Evolutionary conservation across 1,140 invertebrate genomes (phyloP).

Genomic region (Aphidius ervi): DNA sequence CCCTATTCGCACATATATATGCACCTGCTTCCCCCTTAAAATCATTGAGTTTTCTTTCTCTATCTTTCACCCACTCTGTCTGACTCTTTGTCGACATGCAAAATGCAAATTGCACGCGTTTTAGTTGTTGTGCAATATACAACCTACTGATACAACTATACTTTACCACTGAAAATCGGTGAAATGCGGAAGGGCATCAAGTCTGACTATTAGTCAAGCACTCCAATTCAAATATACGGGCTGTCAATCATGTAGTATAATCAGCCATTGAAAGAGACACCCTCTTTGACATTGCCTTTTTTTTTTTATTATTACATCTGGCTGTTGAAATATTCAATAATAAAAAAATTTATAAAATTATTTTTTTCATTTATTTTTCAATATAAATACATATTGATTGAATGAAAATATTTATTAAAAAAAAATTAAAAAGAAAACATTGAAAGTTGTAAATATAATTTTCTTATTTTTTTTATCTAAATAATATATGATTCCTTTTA

Average conservation of each 20-base stretch:
- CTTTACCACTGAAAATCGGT: not conserved
- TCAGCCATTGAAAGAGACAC: not conserved
- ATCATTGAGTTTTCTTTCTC: not conserved
- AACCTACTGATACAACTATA: slow-evolving; percentile 7
- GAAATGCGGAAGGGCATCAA: slow-evolving; percentile 1
- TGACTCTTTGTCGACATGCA: slow-evolving; percentile 2
- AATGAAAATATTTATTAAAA: too few relatives aligned
- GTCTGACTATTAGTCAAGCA: slow-evolving; percentile 14
- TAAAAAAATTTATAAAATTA: too few relatives aligned
- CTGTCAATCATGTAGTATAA: slow-evolving; percentile 10
- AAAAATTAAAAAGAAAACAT: too few relatives aligned
- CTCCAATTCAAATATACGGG: slow-evolving; percentile 12
- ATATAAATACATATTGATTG: too few relatives aligned
- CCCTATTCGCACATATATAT: slow-evolving; percentile 1
- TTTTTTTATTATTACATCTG: slow-evolving; percentile 12
- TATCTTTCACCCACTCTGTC: not conserved
- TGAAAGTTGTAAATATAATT: too few relatives aligned
- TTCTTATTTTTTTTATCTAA: too few relatives aligned
- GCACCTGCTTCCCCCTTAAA: slow-evolving; percentile 12
- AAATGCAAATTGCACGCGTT: slow-evolving; percentile 8
- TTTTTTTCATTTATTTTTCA: too few relatives aligned
- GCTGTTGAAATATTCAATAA: not conserved
- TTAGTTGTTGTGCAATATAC: slow-evolving; percentile 2
- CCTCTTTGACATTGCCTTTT: not conserved
- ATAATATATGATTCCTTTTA: too few relatives aligned